phyloP scores from a whole-genome alignment of 2,113 vertebrate species.

The Nothoprocta perdicaria region DNA sequence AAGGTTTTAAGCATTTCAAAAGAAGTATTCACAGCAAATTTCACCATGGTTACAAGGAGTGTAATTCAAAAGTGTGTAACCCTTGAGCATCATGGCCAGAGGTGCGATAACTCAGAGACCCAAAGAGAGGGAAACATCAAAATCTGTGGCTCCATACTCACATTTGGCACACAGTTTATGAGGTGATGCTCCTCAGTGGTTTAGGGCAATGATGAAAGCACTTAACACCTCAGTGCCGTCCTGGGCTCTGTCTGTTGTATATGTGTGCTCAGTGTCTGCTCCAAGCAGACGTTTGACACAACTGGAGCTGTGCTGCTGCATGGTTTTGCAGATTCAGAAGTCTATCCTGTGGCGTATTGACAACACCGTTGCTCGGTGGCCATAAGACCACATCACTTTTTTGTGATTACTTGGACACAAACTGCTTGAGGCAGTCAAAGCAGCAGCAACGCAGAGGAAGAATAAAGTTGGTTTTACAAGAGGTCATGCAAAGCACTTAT shows the following conservation, averaged over 20 bases:
- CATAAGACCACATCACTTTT: background rate
- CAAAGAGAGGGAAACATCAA: background rate
- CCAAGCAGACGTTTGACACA: background rate
- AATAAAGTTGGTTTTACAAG: constrained; percentile 1
- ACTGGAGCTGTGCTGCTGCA: background rate
- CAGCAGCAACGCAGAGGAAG: constrained; percentile 27
- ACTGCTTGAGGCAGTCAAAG: background rate
- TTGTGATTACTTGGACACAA: background rate
- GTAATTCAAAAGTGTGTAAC: background rate
- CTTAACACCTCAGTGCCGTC: background rate
- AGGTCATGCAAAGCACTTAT: constrained; percentile 54
- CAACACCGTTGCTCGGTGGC: background rate
- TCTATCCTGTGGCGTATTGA: background rate
- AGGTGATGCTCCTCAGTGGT: background rate
- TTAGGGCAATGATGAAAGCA: background rate
- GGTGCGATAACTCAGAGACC: background rate
- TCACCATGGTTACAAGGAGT: constrained; percentile 38
- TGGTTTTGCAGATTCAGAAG: background rate
- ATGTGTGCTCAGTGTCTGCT: background rate
- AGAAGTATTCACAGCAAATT: background rate
- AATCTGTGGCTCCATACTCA: background rate
- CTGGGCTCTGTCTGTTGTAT: rapidly evolving
- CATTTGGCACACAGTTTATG: background rate
- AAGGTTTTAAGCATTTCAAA: background rate
- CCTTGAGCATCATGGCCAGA: background rate